Evolutionary conservation across 2,113 vertebrate genomes (phyloP).

Genomic region (Charina bottae): DNA sequence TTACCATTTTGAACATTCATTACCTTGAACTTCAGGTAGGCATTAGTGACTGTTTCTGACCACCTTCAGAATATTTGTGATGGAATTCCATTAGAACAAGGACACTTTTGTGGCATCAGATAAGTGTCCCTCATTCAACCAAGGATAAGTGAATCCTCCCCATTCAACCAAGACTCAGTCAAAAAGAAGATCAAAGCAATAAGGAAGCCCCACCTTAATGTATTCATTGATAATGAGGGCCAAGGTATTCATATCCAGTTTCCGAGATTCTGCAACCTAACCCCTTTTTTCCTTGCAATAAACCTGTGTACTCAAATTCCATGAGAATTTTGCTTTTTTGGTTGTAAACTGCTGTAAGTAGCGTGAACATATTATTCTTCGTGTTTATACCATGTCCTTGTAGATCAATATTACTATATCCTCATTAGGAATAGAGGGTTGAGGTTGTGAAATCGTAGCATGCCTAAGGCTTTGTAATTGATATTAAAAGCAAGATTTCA

Average conservation of each 20-base stretch:
- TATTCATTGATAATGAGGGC: background rate
- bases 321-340: background rate
- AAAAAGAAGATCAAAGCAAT: background rate
- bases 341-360: background rate
- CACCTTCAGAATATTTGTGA: background rate
- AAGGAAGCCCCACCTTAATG: background rate
- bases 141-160: too few relatives aligned
- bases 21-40: background rate
- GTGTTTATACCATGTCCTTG: background rate
- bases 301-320: background rate
- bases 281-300: background rate
- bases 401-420: background rate
- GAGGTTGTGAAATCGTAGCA: background rate
- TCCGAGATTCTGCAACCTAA: background rate
- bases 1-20: background rate
- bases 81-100: too few relatives aligned
- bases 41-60: background rate
- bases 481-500: background rate
- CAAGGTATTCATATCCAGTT: background rate
- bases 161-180: background rate
- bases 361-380: background rate
- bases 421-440: background rate
- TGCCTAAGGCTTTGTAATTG: background rate
- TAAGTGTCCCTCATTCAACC: too few relatives aligned
- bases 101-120: too few relatives aligned